Evolutionary conservation across 2,888 invertebrate genomes (phyloP).

Genomic region (Drosophila prolongata): DNA sequence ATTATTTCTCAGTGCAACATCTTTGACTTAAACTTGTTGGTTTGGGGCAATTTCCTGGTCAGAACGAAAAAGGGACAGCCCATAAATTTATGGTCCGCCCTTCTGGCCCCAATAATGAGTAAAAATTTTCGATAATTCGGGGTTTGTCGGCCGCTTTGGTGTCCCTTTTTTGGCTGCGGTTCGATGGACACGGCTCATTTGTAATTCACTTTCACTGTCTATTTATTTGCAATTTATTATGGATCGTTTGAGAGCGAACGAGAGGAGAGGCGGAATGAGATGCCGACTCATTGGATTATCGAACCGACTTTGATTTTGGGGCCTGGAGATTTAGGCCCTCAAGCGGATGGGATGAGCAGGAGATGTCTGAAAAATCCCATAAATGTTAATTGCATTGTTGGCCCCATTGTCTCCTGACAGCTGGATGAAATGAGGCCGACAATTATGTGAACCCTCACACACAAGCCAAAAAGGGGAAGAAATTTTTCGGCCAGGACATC

Average conservation of each 20-base stretch:
- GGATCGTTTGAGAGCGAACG: conserved; percentile 30
- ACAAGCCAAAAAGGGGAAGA: conserved; percentile 50
- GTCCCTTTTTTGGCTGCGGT: conserved; percentile 56
- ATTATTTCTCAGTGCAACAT: not conserved
- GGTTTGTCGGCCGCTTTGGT: conserved; percentile 55
- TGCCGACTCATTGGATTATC: conserved; percentile 73
- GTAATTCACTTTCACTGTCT: conserved; percentile 78
- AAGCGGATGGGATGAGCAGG: not conserved
- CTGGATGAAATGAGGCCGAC: conserved; percentile 68
- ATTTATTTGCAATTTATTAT: conserved; percentile 68
- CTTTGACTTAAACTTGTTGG: conserved; percentile 39
- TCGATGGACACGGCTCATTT: conserved; percentile 65
- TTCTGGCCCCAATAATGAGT: conserved; percentile 73
- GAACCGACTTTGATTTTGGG: conserved; percentile 66
- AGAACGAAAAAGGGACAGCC: conserved; percentile 59
- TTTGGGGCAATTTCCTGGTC: conserved; percentile 63
- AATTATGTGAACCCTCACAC: conserved; percentile 62
- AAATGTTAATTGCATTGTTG: conserved; percentile 75
- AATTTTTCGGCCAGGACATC: conserved; percentile 73
- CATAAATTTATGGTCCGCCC: conserved; percentile 74
- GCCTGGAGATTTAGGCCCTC: conserved; percentile 15
- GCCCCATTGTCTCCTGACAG: conserved; percentile 52
- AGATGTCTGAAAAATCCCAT: conserved; percentile 60
- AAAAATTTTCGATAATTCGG: conserved; percentile 76
- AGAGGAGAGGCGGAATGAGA: conserved; percentile 56